Evolutionary conservation across 2,797 vertebrate species (phyloP), one percentile per base, ranked within the genome.

Genomic region (Sebastes aleutianus): DNA sequence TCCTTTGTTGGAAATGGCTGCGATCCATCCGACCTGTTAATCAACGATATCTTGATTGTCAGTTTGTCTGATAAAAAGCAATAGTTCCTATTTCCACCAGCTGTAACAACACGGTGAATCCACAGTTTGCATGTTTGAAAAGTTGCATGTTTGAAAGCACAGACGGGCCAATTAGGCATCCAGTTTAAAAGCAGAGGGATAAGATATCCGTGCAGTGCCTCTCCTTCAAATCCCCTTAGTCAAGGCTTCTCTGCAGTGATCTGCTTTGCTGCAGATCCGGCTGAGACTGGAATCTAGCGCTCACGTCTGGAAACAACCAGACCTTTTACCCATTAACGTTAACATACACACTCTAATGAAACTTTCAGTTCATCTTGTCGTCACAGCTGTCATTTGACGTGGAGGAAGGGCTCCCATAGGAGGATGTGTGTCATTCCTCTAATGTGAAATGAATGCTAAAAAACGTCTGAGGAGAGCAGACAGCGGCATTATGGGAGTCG

Each of bases 161-260:
- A 86, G 87, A 82, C 2, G 7, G 61, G 59, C 87, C 87, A 90
- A 91, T 92, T 89, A 90, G 81, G 63, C 54, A 47, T 76, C 69
- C 59, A 87, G 68, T 90, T 85, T 89, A 80, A 88, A 84, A 87
- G 80, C 80, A 77, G 56, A 74, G 67, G 82, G 85, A 90, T 86
- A 78, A 88, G 82, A 85, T 83, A 81, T 86, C 75, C 50, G 20
- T 82, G 78, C 76, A 74, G 67, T 75, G 71, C 63, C 54, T 84
- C 73, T 59, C 70, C 66, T 58, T 74, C 32, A 80, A 93, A 93
- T 93, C 91, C 79, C 70, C 70, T 94, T 94, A 92, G 93, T 92
- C 90, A 94, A 91, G 92, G 88, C 80, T 90, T 86, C 90, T 91
- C 82, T 83, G 75, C 75, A 63, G 76, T 89, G 89, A 91, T 85